Evolutionary conservation across 2,113 vertebrate species (phyloP).

Genomic region (Mugil cephalus): DNA sequence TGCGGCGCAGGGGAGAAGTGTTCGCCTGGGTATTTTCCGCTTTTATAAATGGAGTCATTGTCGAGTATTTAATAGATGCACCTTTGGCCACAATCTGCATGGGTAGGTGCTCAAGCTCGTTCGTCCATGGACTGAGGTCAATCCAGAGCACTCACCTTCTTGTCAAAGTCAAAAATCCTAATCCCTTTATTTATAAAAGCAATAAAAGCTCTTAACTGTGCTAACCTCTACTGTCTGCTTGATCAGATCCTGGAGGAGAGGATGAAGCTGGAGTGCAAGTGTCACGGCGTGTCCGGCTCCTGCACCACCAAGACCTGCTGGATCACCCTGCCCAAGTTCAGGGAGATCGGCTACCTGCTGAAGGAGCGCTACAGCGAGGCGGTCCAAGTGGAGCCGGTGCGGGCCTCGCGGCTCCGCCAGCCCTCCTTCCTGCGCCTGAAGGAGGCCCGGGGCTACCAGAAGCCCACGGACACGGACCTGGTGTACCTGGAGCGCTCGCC

Average conservation of each 20-base stretch:
- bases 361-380: constrained; percentile 95
- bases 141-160: too few relatives aligned
- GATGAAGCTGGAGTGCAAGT: constrained; percentile 99
- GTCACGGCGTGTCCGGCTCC: constrained; percentile 96
- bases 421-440: constrained; percentile 97
- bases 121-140: too few relatives aligned
- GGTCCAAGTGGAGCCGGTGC: constrained; percentile 94
- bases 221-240: constrained; percentile 32
- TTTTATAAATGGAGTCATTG: too few relatives aligned
- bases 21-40: too few relatives aligned
- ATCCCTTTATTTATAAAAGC: too few relatives aligned
- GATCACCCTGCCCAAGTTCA: constrained; percentile 96
- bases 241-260: constrained; percentile 92
- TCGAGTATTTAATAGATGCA: too few relatives aligned
- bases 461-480: constrained; percentile 96
- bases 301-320: constrained; percentile 99
- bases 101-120: too few relatives aligned
- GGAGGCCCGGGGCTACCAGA: constrained; percentile 94
- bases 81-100: too few relatives aligned
- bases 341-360: constrained; percentile 95
- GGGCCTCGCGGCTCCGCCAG: constrained; percentile 93
- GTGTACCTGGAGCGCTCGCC: constrained; percentile 98
- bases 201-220: background rate
- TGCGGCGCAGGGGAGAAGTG: too few relatives aligned
- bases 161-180: too few relatives aligned